These are phyloP conservation scores for Dromaius novaehollandiae DNA, from an alignment of 2,113 vertebrate genomes.

Conservation along the genomic window DNA sequence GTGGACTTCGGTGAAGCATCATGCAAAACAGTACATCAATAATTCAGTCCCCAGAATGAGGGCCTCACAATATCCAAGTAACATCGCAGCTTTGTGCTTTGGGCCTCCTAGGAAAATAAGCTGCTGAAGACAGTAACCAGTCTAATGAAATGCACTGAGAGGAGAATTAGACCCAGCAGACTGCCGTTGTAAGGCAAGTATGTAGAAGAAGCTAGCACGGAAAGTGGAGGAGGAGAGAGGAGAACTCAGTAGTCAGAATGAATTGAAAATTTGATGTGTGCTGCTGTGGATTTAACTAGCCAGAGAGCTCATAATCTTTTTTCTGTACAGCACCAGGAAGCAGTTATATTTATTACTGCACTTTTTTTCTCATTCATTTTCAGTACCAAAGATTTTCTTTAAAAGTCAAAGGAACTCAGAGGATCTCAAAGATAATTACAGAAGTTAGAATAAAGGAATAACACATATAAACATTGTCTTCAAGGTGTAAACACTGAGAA, in stretches of 20 bases:
- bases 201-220: background rate
- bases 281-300: background rate
- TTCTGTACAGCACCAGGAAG: background rate
- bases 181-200: background rate
- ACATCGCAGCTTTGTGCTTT: background rate
- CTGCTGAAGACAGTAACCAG: background rate
- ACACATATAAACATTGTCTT: background rate
- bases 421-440: background rate
- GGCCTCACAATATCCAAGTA: background rate
- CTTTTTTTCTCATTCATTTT: background rate
- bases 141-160: constrained; percentile 4
- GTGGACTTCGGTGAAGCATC: background rate
- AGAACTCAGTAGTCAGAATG: background rate
- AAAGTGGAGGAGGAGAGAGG: background rate
- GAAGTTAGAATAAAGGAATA: background rate
- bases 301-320: background rate
- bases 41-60: background rate
- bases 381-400: background rate
- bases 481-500: background rate
- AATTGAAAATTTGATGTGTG: constrained; percentile 1
- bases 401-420: background rate
- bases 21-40: background rate
- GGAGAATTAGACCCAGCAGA: background rate
- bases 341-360: background rate
- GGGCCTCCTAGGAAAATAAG: background rate